Evolutionary conservation across 1,140 invertebrate species (phyloP).

Genomic region (Chironomus striatipennis): DNA sequence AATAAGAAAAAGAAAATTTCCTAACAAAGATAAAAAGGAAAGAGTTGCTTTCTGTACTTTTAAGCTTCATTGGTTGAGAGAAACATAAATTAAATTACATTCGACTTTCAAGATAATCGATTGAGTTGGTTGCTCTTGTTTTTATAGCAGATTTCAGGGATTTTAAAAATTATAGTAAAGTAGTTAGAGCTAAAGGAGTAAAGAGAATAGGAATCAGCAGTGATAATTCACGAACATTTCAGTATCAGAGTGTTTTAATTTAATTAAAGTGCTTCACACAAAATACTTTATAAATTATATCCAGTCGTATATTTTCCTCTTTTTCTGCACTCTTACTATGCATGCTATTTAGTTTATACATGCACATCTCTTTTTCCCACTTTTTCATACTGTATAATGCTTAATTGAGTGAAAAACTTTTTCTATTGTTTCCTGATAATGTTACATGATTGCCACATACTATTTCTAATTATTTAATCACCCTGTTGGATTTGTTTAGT

Average conservation of each 20-base stretch:
- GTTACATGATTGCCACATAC: neutral
- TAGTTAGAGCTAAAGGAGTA: neutral
- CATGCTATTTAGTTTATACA: too few relatives aligned
- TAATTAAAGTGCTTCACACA: neutral
- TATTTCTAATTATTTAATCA: conserved; percentile 10
- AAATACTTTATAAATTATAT: neutral
- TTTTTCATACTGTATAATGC: neutral
- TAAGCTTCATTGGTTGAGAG: neutral
- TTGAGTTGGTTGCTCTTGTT: neutral
- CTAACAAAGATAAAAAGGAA: neutral
- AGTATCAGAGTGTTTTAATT: conserved; percentile 17
- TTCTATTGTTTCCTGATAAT: neutral
- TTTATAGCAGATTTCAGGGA: neutral
- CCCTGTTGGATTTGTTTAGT: neutral
- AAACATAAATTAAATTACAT: conserved; percentile 22
- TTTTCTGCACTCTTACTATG: too few relatives aligned
- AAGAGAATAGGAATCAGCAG: neutral
- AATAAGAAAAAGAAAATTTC: neutral
- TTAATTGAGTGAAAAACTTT: conserved; percentile 24
- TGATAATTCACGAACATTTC: neutral
- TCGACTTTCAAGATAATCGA: conserved; percentile 2
- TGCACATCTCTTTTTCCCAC: too few relatives aligned
- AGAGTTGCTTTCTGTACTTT: too few relatives aligned
- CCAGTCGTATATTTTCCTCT: too few relatives aligned
- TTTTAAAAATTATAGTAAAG: neutral